Evolutionary conservation across 2,113 vertebrate species (phyloP).

Genomic region (western clawed frog (Xenopus tropicalis)): UCB_Xtro_10.0 CM004446.2:93025001-93025500

Average conservation of each 20-base stretch:
- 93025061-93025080: too few relatives aligned
- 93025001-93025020: too few relatives aligned
- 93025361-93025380: neutral
- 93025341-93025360: neutral
- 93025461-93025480: neutral
- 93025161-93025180: too few relatives aligned
- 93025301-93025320: neutral
- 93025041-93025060: too few relatives aligned
- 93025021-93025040: too few relatives aligned
- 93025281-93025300: neutral
- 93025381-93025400: slow-evolving; percentile 11
- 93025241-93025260: neutral
- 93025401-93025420: neutral
- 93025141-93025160: too few relatives aligned
- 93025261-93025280: neutral
- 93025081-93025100: too few relatives aligned
- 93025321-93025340: neutral
- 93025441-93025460: neutral
- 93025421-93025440: neutral
- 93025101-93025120: too few relatives aligned
- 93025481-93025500: neutral
- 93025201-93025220: too few relatives aligned
- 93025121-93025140: too few relatives aligned
- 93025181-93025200: too few relatives aligned
- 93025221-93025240: neutral